Conservation (phyloP, 1,140 invertebrate genomes). For the Drosophila sp. region DNA sequence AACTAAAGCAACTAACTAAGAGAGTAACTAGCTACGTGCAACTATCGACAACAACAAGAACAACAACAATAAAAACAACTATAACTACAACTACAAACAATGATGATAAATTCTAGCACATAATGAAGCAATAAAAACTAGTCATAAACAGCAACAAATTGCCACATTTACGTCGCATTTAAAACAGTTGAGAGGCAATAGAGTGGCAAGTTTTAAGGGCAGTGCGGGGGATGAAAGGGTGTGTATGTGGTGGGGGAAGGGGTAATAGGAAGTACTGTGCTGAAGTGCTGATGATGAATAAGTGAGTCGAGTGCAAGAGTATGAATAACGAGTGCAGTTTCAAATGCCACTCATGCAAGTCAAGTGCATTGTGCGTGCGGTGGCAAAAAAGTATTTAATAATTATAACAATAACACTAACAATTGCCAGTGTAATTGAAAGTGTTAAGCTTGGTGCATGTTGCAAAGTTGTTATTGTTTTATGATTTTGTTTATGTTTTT, state of each 20-base stretch:
- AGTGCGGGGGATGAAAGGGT: background rate
- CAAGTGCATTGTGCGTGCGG: slow-evolving; percentile 10
- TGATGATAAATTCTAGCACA: slow-evolving; percentile 20
- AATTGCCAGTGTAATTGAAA: slow-evolving; percentile 10
- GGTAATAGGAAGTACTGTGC: background rate
- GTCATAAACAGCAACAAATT: slow-evolving; percentile 32
- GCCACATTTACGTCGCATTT: slow-evolving; percentile 22
- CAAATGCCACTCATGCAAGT: slow-evolving; percentile 38
- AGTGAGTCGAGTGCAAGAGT: slow-evolving; percentile 15
- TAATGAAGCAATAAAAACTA: slow-evolving; percentile 35
- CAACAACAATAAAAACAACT: background rate
- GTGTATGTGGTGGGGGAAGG: background rate
- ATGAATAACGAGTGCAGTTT: slow-evolving; percentile 36
- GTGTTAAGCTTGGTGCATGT: slow-evolving; percentile 8
- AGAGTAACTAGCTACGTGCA: slow-evolving; percentile 6
- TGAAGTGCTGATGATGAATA: slow-evolving; percentile 3
- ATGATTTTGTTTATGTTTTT: slow-evolving; percentile 62
- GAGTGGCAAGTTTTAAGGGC: background rate
- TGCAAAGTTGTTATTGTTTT: slow-evolving; percentile 42
- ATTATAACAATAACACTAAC: background rate
- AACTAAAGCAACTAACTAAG: background rate
- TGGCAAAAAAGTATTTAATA: slow-evolving; percentile 24
- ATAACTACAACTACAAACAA: slow-evolving; percentile 8
- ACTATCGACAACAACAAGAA: background rate
- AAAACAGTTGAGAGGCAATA: slow-evolving; percentile 10